These are phyloP conservation scores for Macroramphosus scolopax DNA, from an alignment of 2,797 vertebrate genomes.

Conservation along the genomic window DNA sequence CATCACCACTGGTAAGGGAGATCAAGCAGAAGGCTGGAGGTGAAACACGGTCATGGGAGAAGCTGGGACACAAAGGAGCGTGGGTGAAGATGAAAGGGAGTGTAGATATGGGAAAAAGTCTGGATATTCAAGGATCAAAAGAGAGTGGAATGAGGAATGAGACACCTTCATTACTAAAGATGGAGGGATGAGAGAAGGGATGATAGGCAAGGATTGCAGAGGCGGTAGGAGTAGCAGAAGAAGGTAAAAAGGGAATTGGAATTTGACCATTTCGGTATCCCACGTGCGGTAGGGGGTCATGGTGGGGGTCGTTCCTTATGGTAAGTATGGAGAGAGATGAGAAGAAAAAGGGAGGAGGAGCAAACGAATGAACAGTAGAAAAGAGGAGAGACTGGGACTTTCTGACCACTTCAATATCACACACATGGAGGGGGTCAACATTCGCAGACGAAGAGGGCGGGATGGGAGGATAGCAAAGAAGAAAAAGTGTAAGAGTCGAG, in stretches of 20 bases:
- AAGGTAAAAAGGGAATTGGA: conserved; percentile 5
- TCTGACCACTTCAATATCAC: conserved; percentile 48
- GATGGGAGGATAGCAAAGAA: neutral
- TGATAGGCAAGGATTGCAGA: too few relatives aligned
- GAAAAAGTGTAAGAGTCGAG: conserved; percentile 18
- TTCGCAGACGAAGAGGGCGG: conserved; percentile 13
- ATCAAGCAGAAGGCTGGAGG: neutral
- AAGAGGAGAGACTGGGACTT: neutral
- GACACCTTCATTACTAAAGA: too few relatives aligned
- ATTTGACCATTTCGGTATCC: conserved; percentile 19
- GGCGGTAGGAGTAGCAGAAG: neutral
- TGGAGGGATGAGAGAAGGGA: too few relatives aligned
- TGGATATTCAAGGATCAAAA: too few relatives aligned
- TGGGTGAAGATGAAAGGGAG: neutral
- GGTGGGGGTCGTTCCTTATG: too few relatives aligned
- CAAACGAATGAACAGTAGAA: conserved; percentile 5
- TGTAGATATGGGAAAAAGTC: too few relatives aligned
- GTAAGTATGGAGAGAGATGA: too few relatives aligned
- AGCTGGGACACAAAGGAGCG: neutral
- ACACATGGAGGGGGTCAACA: conserved; percentile 39
- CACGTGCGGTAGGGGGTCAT: neutral
- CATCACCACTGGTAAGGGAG: conserved; percentile 82
- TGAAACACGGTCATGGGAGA: too few relatives aligned
- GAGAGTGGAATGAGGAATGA: too few relatives aligned
- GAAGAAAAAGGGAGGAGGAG: conserved; percentile 5